Base-by-base conservation (phyloP, 2,888 invertebrate species). In the Tinea pellionella region DNA sequence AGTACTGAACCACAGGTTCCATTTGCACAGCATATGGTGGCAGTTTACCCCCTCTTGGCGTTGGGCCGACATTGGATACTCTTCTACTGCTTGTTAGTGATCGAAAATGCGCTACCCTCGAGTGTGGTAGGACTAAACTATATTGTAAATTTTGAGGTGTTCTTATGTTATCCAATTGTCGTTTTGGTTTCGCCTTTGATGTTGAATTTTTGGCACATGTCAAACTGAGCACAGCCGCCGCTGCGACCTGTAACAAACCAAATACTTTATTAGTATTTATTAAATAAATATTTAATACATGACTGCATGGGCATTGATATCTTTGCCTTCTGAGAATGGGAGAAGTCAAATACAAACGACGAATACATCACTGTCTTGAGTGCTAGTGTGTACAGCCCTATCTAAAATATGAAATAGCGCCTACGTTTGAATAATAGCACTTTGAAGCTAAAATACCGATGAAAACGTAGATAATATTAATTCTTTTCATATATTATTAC, bases 1-100 rank as follows among this genome's bases (percentile, higher is more conserved):
- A 94, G 70, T 94, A 94, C 68, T 93, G 93, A 16, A 92, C 91
- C 59, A 93, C 89, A 8, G 94, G 93, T 74, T 94, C 93, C 93
- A 93, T 93, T 75, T 92, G 92, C 6, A 93, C 94, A 1, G 93
- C 93, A 68, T 94, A 93, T 0, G 93, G 92, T 2, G 93, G 93
- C 24, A 87, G 68, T 60, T 78, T 85, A 60, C 90, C 82, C 64
- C 84, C 85, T 67, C 86, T 78, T 37, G 77, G 72, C 59, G 78
- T 68, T 41, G 77, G 72, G 57, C 78, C 68, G 47, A 73, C 83
- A 73, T 87, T 83, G 15, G 90, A 86, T 69, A 90, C 88, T 69
- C 90, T 80, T 65, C 90, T 75, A 65, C 88, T 89, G 69, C 74
- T 81, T 37, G 88, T 86, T 18, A 88, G 64, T 19, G 88, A 77